Base-by-base conservation (phyloP, 1,140 invertebrate species). In the Oryctes rhinoceros region DNA sequence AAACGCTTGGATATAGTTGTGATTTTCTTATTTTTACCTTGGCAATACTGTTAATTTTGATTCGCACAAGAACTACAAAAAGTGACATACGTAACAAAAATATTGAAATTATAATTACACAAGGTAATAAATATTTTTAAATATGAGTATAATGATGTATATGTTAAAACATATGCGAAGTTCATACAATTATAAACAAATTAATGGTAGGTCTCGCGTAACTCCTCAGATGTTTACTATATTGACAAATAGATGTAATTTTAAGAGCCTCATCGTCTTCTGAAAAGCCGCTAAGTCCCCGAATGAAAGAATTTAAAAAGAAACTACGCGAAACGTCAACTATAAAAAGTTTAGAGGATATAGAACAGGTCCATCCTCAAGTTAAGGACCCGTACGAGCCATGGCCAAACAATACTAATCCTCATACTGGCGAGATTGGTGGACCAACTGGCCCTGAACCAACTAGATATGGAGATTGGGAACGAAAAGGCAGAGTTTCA, bases 391-490 rank as follows among this genome's bases (percentile, higher is more conserved):
- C 96, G 4, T 89, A 98, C 20, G 91, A 93, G 86, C 90, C 95
- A 9, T 98, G 94, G 91, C 97, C 97, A 7, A 91, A 98, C 87
- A 92, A 95, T 84, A 94, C 89, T 9, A 99, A 99, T 89, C 98
- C 97, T 9, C 84, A 92, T 80, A 99, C 98, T 20, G 98, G 97
- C 15, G 98, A 99, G 91, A 89, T 96, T 80, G 96, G 96, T 81
- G 98, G 99, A 11, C 99, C 98, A 10, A 90, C 91, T 85, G 99
- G 99, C 24, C 98, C 98, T 3, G 98, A 99, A 90, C 99, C 99
- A 44, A 99, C 99, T 44, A 91, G 98, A 83, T 99, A 98, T 90
- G 98, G 98, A 4, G 99, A 99, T 90, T 99, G 99, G 98, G 99
- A 99, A 87, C 91, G 98, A 82, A 99, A 99, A 90, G 99, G 99